phyloP scores from a whole-genome alignment of 1,140 invertebrate genomes.

The Bombus confusus region DNA sequence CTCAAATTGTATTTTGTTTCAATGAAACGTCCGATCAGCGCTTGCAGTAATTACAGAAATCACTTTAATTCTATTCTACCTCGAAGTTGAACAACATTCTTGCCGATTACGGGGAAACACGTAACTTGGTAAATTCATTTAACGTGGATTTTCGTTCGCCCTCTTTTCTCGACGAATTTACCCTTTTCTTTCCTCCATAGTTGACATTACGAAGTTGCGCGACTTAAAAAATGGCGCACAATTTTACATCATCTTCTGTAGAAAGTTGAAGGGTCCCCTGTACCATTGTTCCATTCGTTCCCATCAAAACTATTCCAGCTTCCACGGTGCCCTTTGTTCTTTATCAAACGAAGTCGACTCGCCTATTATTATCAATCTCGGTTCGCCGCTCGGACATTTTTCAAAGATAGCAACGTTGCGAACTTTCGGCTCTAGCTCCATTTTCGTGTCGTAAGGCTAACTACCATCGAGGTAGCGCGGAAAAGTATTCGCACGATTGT shows the following conservation, averaged over 20 bases:
- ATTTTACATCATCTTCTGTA: not conserved
- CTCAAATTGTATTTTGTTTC: not conserved
- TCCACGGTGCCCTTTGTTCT: not conserved
- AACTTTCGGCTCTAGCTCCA: not conserved
- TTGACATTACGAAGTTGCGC: not conserved
- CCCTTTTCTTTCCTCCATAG: not conserved
- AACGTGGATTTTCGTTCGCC: not conserved
- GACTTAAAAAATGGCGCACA: not conserved
- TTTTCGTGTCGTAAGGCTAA: not conserved
- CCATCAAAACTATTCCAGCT: not conserved
- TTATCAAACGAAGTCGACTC: no score
- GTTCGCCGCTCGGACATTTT: not conserved
- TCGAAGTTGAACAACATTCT: not conserved
- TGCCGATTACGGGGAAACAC: not conserved
- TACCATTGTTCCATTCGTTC: not conserved
- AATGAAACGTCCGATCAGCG: not conserved
- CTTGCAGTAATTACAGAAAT: no score
- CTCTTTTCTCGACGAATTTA: not conserved
- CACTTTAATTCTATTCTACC: no score
- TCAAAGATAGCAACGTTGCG: not conserved
- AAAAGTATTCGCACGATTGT: no score
- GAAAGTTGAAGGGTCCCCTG: not conserved
- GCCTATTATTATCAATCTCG: not conserved
- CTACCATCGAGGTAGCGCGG: no score
- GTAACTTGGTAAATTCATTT: not conserved